These are phyloP conservation scores for Cossypha dichroa DNA, from an alignment of 2,797 vertebrate genomes.

Conservation along the genomic window DNA sequence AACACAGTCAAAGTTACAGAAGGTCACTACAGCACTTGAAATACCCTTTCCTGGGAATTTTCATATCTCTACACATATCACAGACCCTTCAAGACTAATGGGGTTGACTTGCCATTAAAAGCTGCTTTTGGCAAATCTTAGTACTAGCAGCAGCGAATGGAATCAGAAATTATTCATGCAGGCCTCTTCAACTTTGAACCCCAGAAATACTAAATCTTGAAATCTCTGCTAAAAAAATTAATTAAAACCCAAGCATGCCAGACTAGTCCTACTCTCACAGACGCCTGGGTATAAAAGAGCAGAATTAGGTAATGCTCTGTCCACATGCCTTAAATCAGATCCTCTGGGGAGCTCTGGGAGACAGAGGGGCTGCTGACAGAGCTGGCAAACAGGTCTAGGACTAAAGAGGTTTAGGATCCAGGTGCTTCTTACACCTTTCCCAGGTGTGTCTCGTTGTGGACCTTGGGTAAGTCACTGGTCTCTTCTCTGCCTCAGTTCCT, in stretches of 20 bases:
- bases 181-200: neutral
- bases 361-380: neutral
- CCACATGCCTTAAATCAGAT: neutral
- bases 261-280: neutral
- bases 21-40: neutral
- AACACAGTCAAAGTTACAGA: neutral
- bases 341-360: neutral
- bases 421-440: neutral
- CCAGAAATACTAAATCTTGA: neutral
- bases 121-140: neutral
- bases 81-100: neutral
- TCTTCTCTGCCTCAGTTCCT: neutral
- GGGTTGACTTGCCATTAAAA: neutral
- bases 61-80: neutral
- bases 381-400: neutral
- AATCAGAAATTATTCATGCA: neutral
- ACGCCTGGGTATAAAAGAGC: neutral
- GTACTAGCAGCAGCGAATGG: neutral
- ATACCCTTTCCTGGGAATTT: neutral
- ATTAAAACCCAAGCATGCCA: neutral
- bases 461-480: neutral
- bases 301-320: neutral
- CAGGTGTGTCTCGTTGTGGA: fast-evolving
- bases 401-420: neutral
- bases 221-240: neutral